Percentiles rank a stretch among this genome's conserved stretches.
phyloP scores from a whole-genome alignment of 2,797 vertebrate genomes.

The Aldrovandia affinis region DNA sequence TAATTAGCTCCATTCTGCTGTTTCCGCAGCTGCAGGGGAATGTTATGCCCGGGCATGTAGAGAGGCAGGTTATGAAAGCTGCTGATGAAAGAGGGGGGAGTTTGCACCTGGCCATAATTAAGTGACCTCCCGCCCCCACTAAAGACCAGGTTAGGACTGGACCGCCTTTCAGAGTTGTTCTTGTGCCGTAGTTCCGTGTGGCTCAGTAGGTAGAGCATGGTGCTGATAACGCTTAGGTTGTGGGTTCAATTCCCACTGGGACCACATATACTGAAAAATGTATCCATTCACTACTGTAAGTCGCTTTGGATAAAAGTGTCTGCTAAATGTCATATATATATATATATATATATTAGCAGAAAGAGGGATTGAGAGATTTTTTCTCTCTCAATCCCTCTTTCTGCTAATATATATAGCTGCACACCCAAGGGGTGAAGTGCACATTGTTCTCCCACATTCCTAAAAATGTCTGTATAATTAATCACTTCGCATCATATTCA shows the following conservation, averaged over 20 bases:
- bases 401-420: too few species aligned
- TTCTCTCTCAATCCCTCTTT: too few species aligned
- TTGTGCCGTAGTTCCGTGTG: too few species aligned
- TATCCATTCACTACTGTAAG: too few species aligned
- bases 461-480: not conserved
- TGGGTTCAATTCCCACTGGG: too few species aligned
- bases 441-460: too few species aligned
- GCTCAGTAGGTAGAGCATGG: too few species aligned
- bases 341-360: not conserved
- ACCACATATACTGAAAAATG: too few species aligned
- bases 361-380: not conserved
- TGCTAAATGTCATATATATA: too few species aligned
- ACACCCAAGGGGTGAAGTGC: not conserved
- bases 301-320: too few species aligned
- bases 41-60: not conserved
- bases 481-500: not conserved
- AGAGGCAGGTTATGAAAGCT: slow-evolving; percentile 6
- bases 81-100: not conserved
- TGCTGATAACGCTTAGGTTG: too few species aligned
- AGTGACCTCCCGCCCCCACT: not conserved
- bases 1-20: slow-evolving; percentile 25
- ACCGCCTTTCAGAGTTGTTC: not conserved
- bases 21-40: slow-evolving; percentile 1
- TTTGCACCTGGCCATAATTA: not conserved
- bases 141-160: not conserved